phyloP scores from a whole-genome alignment of 2,797 vertebrate species.

The Eurystomus glaucurus region DNA sequence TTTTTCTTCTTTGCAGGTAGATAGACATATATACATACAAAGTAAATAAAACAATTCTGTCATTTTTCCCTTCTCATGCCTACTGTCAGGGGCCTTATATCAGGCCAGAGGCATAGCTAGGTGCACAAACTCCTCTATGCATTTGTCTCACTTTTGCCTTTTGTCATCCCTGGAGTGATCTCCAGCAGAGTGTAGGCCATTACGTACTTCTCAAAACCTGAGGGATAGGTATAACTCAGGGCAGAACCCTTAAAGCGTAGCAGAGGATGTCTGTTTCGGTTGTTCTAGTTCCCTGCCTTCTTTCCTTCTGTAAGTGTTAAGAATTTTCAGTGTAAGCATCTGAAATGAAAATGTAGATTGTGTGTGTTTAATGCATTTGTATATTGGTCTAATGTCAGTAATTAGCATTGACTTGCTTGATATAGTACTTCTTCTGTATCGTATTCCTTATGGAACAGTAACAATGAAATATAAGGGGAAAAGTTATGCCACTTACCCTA shows the following conservation, averaged over 20 bases:
- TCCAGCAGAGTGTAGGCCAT: not conserved
- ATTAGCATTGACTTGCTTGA: not conserved
- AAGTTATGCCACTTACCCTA: not conserved
- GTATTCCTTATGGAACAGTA: not conserved
- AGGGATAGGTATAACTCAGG: not conserved
- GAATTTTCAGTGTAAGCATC: not conserved
- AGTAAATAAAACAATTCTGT: not conserved
- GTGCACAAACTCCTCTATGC: not conserved
- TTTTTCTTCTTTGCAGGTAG: not conserved
- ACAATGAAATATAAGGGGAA: not conserved
- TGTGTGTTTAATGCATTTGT: not conserved
- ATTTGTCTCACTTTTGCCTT: not conserved
- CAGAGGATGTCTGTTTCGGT: not conserved
- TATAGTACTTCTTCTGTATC: not conserved
- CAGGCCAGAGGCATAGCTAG: not conserved
- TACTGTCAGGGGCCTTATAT: not conserved
- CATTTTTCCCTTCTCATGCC: not conserved
- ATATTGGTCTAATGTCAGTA: not conserved
- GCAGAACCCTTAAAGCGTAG: not conserved
- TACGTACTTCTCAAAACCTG: not conserved
- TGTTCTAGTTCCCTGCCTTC: not conserved
- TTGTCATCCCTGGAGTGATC: not conserved
- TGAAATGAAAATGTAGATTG: not conserved
- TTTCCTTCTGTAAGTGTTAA: not conserved
- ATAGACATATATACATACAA: no score